A percentile compares a stretch with the other conserved stretches of the same genome.
These are phyloP conservation scores for Drosophila nr. medialis DNA, from an alignment of 2,888 invertebrate species.

Conservation along the genomic window DNA sequence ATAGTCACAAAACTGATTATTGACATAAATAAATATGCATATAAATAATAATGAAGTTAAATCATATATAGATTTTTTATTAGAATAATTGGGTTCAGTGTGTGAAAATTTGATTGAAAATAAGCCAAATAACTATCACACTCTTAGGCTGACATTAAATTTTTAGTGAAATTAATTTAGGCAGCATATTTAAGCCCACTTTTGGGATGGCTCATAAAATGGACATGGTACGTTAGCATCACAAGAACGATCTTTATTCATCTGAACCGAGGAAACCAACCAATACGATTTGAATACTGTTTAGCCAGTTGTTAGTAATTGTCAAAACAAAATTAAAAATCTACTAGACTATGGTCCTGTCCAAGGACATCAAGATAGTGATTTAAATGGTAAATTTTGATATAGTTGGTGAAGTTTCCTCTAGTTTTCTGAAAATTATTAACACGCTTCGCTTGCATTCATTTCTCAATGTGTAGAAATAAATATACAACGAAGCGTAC, in stretches of 20 bases:
- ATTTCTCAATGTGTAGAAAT: not conserved
- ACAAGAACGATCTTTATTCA: not conserved
- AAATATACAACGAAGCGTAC: not conserved
- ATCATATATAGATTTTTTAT: too few relatives aligned
- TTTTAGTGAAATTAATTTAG: not conserved
- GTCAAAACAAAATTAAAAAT: not conserved
- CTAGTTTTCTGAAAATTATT: not conserved
- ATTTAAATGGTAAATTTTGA: not conserved
- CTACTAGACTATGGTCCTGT: not conserved
- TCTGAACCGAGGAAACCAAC: not conserved
- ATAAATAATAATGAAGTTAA: not conserved
- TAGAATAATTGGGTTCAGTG: too few relatives aligned
- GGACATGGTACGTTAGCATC: not conserved
- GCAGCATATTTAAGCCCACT: not conserved
- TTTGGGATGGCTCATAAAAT: not conserved
- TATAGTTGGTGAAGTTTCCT: not conserved
- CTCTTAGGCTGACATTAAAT: not conserved
- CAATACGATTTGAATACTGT: not conserved
- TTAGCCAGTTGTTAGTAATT: not conserved
- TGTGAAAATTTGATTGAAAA: not conserved
- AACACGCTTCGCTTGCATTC: not conserved
- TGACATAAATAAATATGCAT: too few relatives aligned
- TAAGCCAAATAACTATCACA: not conserved
- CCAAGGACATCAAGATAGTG: not conserved
- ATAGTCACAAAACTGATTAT: too few relatives aligned